phyloP scores from a whole-genome alignment of 30 jellyfish, hydroid and myxozoan genomes.

The Chrysaora quinquecirrha region DNA sequence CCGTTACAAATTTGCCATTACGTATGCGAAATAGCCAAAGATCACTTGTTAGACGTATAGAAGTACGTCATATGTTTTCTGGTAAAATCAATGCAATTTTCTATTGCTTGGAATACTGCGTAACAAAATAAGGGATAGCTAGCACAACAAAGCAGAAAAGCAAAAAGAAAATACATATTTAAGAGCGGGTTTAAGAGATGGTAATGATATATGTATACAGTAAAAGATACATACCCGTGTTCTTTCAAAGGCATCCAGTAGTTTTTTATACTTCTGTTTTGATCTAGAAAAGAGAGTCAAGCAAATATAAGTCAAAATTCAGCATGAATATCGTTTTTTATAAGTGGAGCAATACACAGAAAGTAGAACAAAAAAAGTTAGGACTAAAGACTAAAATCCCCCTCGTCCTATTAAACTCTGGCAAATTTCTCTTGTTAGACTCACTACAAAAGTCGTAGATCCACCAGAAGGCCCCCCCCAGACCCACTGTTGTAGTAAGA shows the following conservation, averaged over 20 bases:
- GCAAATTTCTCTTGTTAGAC: background rate
- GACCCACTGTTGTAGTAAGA: too few species aligned
- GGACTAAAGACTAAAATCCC: too few species aligned
- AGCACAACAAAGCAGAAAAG: too few species aligned
- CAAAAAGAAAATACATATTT: too few species aligned
- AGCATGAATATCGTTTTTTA: background rate
- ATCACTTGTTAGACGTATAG: too few species aligned
- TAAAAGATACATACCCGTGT: constrained; percentile 37
- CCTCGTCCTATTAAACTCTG: background rate
- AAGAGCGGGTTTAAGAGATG: background rate
- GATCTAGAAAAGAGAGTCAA: background rate
- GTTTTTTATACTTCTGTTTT: constrained; percentile 7
- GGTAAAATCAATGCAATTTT: too few species aligned
- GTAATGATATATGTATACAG: background rate
- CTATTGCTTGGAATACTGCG: too few species aligned
- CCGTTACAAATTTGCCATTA: too few species aligned
- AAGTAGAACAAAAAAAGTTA: background rate
- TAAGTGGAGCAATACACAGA: background rate
- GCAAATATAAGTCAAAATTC: too few species aligned
- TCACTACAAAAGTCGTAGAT: background rate
- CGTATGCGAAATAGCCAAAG: too few species aligned
- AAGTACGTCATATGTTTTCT: too few species aligned
- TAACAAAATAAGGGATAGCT: too few species aligned
- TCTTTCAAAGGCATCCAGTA: constrained; percentile 35
- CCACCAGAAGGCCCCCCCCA: background rate